These are phyloP conservation scores for Dryocosmus kuriphilus DNA, from an alignment of 2,888 invertebrate species.

Conservation along the genomic window DNA sequence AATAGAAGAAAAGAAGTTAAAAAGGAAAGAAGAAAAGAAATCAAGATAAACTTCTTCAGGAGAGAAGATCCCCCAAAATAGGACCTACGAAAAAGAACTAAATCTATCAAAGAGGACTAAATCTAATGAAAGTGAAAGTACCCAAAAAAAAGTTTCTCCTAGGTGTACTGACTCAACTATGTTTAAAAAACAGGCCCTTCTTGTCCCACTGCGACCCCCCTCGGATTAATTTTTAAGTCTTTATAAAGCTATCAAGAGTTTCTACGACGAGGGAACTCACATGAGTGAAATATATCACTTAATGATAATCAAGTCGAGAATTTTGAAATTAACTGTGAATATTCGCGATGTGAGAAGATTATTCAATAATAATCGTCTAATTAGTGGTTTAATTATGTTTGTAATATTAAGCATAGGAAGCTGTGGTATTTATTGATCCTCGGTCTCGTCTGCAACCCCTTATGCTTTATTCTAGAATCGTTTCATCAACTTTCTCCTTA, in stretches of 20 bases:
- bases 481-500: not conserved
- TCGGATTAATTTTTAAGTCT: not conserved
- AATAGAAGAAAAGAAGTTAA: not conserved
- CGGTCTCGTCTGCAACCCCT: not conserved
- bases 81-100: not conserved
- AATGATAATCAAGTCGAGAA: not conserved
- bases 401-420: not conserved
- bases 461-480: not conserved
- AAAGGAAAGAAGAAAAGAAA: not conserved
- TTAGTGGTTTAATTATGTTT: not conserved
- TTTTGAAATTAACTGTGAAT: not conserved
- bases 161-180: not conserved
- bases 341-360: not conserved
- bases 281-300: not conserved
- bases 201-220: not conserved
- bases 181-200: not conserved
- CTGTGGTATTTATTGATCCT: not conserved
- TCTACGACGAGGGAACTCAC: not conserved
- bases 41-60: not conserved
- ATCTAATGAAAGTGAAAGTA: conserved; percentile 16
- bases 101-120: not conserved
- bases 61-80: no score
- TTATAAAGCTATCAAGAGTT: conserved; percentile 7
- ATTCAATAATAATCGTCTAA: conserved; percentile 1
- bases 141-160: not conserved